Evolutionary conservation across 2,888 invertebrate genomes (phyloP).

Genomic region (Sisyra nigra): DNA sequence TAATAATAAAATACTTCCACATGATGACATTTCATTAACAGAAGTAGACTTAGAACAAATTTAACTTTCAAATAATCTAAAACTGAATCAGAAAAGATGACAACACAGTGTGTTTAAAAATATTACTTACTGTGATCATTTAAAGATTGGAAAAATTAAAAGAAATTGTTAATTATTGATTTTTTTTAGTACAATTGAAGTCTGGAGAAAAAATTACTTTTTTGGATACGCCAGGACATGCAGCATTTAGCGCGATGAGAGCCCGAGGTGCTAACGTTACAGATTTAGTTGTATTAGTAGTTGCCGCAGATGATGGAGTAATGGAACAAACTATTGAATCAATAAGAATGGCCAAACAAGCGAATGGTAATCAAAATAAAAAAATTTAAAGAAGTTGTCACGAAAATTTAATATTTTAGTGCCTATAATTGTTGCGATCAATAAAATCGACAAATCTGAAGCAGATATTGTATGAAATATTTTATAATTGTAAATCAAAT

Average conservation of each 20-base stretch:
- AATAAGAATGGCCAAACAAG: conserved; percentile 67
- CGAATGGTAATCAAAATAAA: conserved; percentile 35
- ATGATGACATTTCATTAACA: no score
- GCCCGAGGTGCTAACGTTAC: conserved; percentile 86
- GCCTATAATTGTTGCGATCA: conserved; percentile 91
- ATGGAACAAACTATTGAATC: conserved; percentile 96
- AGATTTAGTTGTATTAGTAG: conserved; percentile 87
- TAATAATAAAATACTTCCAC: no score
- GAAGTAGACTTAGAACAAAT: no score
- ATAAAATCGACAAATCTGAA: conserved; percentile 91
- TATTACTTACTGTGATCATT: no score
- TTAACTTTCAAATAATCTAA: no score
- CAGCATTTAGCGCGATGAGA: conserved; percentile 90
- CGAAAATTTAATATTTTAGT: conserved; percentile 37
- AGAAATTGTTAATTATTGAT: no score
- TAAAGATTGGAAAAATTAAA: no score
- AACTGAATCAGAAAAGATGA: no score
- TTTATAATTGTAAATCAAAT: background rate
- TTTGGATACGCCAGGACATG: conserved; percentile 97
- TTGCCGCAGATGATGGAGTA: conserved; percentile 97
- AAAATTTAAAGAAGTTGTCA: background rate
- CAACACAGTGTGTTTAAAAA: no score
- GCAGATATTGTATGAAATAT: conserved; percentile 64
- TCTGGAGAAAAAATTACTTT: conserved; percentile 78
- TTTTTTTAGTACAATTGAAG: conserved; percentile 38